These are phyloP conservation scores for Plutomurus gul DNA, from an alignment of 1,140 invertebrate genomes.

Conservation along the genomic window DNA sequence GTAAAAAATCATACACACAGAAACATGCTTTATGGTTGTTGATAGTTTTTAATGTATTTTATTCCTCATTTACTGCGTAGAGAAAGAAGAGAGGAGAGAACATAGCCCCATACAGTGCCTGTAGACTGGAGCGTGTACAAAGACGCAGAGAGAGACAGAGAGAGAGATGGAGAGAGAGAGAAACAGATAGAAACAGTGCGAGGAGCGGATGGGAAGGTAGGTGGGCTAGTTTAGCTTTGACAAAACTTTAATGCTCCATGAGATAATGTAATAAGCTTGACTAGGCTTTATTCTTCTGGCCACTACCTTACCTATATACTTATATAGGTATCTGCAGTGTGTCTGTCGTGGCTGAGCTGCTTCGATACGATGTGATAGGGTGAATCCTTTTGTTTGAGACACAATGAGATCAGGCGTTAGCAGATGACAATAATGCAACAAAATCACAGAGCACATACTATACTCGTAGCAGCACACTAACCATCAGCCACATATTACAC, in stretches of 20 bases:
- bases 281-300: conserved; percentile 13
- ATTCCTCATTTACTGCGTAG: not conserved
- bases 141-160: not conserved
- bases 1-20: too few species aligned
- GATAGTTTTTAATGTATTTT: too few species aligned
- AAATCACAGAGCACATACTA: not conserved
- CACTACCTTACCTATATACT: too few species aligned
- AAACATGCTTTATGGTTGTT: not conserved
- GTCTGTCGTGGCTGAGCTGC: too few species aligned
- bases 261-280: conserved; percentile 9
- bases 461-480: too few species aligned
- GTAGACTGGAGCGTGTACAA: not conserved
- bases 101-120: not conserved
- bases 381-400: conserved; percentile 42
- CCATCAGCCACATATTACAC: not conserved
- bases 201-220: not conserved
- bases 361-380: not conserved
- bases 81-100: not conserved
- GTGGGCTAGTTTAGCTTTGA: not conserved
- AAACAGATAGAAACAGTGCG: too few species aligned
- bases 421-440: conserved; percentile 40
- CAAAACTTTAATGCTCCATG: not conserved
- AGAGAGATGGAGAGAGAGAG: not conserved
- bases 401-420: conserved; percentile 43
- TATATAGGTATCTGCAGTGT: too few species aligned